These are phyloP conservation scores for Morinoia aosen DNA, from an alignment of 2,888 invertebrate species.

Conservation along the genomic window DNA sequence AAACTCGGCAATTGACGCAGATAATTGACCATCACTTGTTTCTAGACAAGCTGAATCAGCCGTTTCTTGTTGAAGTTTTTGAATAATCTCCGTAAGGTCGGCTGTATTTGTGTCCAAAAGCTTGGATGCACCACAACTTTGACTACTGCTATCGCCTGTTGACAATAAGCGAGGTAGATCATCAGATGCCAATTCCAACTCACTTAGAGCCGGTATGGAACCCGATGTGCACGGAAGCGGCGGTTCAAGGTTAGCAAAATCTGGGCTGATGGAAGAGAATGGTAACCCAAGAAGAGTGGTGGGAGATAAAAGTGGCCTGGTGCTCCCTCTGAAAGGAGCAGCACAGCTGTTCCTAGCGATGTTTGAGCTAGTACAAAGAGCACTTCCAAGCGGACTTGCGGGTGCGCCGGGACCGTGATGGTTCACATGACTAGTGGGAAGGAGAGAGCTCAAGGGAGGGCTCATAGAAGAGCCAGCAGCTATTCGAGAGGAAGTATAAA, in stretches of 20 bases:
- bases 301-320: conserved; percentile 35
- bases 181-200: conserved; percentile 64
- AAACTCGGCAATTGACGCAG: not conserved
- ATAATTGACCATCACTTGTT: not conserved
- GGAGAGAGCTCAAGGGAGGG: conserved; percentile 40
- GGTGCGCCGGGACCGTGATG: not conserved
- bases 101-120: conserved; percentile 62
- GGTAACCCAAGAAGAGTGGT: conserved; percentile 16
- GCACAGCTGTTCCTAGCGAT: not conserved
- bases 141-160: conserved; percentile 56
- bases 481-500: conserved; percentile 50
- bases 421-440: not conserved
- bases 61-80: conserved; percentile 64
- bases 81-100: conserved; percentile 64
- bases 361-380: not conserved
- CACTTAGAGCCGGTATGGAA: conserved; percentile 56
- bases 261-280: conserved; percentile 44
- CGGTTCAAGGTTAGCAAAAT: conserved; percentile 46
- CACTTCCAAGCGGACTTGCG: not conserved
- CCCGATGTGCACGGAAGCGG: conserved; percentile 31
- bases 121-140: conserved; percentile 62
- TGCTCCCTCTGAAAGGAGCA: not conserved
- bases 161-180: conserved; percentile 63
- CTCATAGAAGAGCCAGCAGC: conserved; percentile 48
- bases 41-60: conserved; percentile 28